Base-by-base conservation (phyloP, 2,113 vertebrate species). In the Amphilophus citrinellus region DNA sequence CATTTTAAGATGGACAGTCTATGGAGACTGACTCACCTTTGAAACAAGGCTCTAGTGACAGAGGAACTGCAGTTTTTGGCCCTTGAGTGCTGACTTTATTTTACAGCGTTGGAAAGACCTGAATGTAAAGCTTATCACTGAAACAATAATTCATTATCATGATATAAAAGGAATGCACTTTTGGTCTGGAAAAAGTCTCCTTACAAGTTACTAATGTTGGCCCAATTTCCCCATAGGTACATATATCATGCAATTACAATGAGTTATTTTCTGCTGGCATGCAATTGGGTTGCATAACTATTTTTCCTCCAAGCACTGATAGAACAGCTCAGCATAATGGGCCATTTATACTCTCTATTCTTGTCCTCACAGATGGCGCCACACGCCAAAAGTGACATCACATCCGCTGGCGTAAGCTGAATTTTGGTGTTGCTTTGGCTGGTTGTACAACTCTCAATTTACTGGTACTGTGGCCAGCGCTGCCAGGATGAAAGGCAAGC, bases 241-340 rank as follows among this genome's bases (percentile, higher is more conserved):
- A 20, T 53, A 17, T 18, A 18, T 18, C 15, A 53, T 53, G 47
- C 47, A 53, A 68, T 68, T 68, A 47, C 65, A 30, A 68, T 47
- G 42, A 50, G 3, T 50, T 30, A 10, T 47, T 68, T 68, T 68
- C 42, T 68, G 65, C 14, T 24, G 14, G 42, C 42, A 30, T 71
- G 42, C 42, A 50, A 3, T 58, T 60, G 56, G 10, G 32, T 42
- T 76, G 35, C 39, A 68, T 60, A 39, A 58, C 20, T 63, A 27
- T 22, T 71, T 84, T 79, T 79, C 78, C 79, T 58, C 56, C 10
- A 32, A 77, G 50, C 58, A 63, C 39, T 42, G 62, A 84, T 77
- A 87, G 60, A 87, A 79, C 50, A 73, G 79, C 18, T 37, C 76
- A 56, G 65, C 65, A 89, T 63, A 66, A 24, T 24, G 37, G 62